phyloP scores from a whole-genome alignment of 2,113 vertebrate species.

The Tapirus terrestris region DNA sequence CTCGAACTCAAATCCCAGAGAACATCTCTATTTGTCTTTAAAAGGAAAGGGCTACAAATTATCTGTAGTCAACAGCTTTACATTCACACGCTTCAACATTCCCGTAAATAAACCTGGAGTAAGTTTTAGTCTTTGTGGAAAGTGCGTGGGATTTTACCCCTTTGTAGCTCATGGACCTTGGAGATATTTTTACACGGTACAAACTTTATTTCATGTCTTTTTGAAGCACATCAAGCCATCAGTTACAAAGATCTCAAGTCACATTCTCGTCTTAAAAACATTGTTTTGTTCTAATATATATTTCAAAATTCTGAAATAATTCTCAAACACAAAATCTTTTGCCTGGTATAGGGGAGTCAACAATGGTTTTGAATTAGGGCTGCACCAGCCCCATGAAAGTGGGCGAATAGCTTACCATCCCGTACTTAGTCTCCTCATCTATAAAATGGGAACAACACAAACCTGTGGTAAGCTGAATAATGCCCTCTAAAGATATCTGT shows the following conservation, averaged over 20 bases:
- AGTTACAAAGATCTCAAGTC: neutral
- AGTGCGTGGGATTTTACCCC: neutral
- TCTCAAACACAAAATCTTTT: neutral
- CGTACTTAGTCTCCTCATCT: neutral
- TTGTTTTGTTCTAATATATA: neutral
- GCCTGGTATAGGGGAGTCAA: neutral
- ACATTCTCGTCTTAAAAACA: neutral
- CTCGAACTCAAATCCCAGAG: neutral
- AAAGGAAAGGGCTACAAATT: neutral
- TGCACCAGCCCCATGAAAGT: neutral
- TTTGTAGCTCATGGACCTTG: neutral
- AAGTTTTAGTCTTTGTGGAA: neutral
- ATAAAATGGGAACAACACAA: neutral
- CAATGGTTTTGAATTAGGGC: neutral
- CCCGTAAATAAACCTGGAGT: neutral
- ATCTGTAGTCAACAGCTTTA: neutral
- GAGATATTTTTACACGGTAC: neutral
- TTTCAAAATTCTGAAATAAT: constrained; percentile 51
- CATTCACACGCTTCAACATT: neutral
- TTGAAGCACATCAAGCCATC: neutral
- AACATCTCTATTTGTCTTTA: neutral
- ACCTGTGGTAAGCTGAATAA: neutral
- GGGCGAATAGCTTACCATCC: neutral
- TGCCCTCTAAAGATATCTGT: neutral
- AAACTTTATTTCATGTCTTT: neutral